A percentile compares a stretch with the other conserved stretches of the same genome.
Conservation (phyloP, 2,797 vertebrate species). For the Acanthopagrus latus region DNA sequence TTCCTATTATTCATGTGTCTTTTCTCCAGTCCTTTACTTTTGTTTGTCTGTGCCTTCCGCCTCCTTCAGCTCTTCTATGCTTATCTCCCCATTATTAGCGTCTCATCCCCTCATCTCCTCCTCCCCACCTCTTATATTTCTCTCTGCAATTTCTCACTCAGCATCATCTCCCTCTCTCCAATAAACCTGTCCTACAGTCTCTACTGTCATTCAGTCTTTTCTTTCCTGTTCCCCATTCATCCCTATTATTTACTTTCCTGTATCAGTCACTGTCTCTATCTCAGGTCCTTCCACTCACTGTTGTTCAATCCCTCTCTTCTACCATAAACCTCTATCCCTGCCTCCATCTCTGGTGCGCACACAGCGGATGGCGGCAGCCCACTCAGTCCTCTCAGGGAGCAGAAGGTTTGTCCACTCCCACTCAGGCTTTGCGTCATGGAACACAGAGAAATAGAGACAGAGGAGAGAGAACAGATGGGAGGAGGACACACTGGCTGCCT, state of each 20-base stretch:
- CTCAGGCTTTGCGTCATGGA: slow-evolving; percentile 88
- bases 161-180: slow-evolving; percentile 22
- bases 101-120: slow-evolving; percentile 30
- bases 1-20: slow-evolving; percentile 39
- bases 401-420: slow-evolving; percentile 88
- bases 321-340: slow-evolving; percentile 63
- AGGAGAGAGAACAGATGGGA: slow-evolving; percentile 81
- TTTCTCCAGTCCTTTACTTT: neutral
- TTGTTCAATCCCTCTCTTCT: slow-evolving; percentile 20
- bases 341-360: slow-evolving; percentile 73
- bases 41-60: slow-evolving; percentile 10
- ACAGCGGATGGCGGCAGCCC: slow-evolving; percentile 82
- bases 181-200: slow-evolving; percentile 30
- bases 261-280: slow-evolving; percentile 45
- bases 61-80: slow-evolving; percentile 43
- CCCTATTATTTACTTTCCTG: slow-evolving; percentile 50
- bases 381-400: slow-evolving; percentile 86
- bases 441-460: slow-evolving; percentile 78
- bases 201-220: slow-evolving; percentile 28
- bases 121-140: slow-evolving; percentile 13
- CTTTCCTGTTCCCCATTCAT: slow-evolving; percentile 45
- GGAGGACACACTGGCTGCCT: slow-evolving; percentile 79
- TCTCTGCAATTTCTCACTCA: slow-evolving; percentile 37
- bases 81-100: slow-evolving; percentile 52
- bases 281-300: slow-evolving; percentile 44